A percentile compares a stretch with the other conserved stretches of the same genome.
phyloP scores from a whole-genome alignment of 2,113 vertebrate genomes.

The pig (Sus scrofa) region DNA sequence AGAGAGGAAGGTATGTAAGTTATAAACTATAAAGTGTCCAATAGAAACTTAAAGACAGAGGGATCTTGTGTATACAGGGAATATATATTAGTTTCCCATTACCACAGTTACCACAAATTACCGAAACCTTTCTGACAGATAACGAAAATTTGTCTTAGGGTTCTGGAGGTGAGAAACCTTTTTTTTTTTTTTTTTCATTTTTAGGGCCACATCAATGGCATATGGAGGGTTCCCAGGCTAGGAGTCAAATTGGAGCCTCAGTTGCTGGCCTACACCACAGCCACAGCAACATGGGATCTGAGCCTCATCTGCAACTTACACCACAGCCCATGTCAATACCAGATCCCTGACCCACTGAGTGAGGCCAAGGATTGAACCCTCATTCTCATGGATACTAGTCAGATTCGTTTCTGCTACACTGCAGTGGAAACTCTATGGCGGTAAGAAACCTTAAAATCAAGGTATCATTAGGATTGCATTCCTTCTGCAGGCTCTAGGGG shows the following conservation, averaged over 20 bases:
- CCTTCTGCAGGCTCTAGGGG: neutral
- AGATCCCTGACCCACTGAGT: too few relatives aligned
- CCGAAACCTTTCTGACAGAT: neutral
- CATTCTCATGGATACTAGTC: too few relatives aligned
- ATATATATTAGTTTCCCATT: neutral
- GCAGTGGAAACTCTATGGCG: neutral
- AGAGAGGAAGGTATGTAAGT: neutral
- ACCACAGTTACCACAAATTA: neutral
- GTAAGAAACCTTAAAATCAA: neutral
- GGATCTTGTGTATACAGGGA: neutral
- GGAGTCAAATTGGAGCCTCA: too few relatives aligned
- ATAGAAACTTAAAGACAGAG: neutral
- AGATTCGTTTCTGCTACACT: too few relatives aligned
- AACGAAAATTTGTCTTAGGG: neutral
- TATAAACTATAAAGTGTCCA: neutral
- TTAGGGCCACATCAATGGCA: too few relatives aligned
- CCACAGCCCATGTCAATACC: too few relatives aligned
- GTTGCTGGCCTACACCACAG: too few relatives aligned
- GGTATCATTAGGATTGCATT: neutral
- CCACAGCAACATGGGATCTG: too few relatives aligned
- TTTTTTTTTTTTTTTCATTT: too few relatives aligned
- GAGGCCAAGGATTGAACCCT: too few relatives aligned
- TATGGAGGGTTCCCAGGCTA: too few relatives aligned
- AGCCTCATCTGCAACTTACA: too few relatives aligned
- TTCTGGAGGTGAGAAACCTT: neutral